These are phyloP conservation scores for Ips typographus DNA, from an alignment of 1,140 invertebrate species.

Conservation along the genomic window DNA sequence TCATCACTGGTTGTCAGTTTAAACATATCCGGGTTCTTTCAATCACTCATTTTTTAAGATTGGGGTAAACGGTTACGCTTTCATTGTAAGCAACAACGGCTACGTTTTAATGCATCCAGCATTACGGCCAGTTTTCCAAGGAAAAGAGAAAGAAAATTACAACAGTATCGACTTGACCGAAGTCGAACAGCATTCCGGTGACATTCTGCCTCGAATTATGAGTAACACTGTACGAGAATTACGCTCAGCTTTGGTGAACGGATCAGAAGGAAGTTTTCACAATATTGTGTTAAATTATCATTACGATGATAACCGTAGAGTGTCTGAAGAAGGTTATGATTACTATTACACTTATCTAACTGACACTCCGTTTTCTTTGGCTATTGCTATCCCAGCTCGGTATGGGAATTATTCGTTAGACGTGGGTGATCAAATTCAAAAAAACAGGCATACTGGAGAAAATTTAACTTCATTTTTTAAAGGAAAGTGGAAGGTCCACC, in stretches of 20 bases:
- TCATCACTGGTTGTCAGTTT: background rate
- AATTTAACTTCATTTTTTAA: slow-evolving; percentile 68
- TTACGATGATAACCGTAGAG: slow-evolving; percentile 79
- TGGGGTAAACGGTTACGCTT: slow-evolving; percentile 94
- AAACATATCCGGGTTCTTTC: background rate
- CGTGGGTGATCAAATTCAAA: slow-evolving; percentile 68
- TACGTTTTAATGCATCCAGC: slow-evolving; percentile 84
- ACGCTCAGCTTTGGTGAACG: slow-evolving; percentile 72
- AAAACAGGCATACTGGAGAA: slow-evolving; percentile 64
- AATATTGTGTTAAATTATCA: slow-evolving; percentile 74
- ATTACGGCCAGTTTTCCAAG: slow-evolving; percentile 70
- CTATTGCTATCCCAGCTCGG: slow-evolving; percentile 74
- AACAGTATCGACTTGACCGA: slow-evolving; percentile 96
- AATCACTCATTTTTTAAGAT: slow-evolving; percentile 63
- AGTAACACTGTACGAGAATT: slow-evolving; percentile 58
- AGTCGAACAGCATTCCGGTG: slow-evolving; percentile 78
- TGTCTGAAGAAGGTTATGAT: slow-evolving; percentile 75
- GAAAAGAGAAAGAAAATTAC: slow-evolving; percentile 85
- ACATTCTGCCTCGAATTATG: slow-evolving; percentile 54
- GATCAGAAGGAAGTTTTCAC: slow-evolving; percentile 64
- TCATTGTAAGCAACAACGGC: slow-evolving; percentile 95
- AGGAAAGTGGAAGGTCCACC: slow-evolving; percentile 83
- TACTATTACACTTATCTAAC: slow-evolving; percentile 81
- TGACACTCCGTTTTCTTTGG: slow-evolving; percentile 84
- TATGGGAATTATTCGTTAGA: slow-evolving; percentile 78